phyloP scores from a whole-genome alignment of 2,888 invertebrate species.

The Limnephilus rhombicus region DNA sequence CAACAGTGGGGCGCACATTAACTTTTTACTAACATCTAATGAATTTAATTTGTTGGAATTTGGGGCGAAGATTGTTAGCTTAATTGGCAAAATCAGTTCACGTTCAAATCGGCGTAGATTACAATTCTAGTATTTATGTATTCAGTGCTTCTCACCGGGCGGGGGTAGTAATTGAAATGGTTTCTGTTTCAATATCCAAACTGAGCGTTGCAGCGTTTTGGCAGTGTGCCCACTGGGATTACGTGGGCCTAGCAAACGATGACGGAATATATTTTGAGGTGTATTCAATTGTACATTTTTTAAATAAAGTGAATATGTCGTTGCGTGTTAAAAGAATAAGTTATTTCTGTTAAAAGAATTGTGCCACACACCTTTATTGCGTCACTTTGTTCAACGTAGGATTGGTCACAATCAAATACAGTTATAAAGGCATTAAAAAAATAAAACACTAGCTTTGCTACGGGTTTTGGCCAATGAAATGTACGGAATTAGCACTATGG shows the following conservation, averaged over 20 bases:
- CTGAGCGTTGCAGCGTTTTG: constrained; percentile 48
- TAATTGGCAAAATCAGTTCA: no score
- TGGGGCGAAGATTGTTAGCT: no score
- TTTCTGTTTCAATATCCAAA: constrained; percentile 41
- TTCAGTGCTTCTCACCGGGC: neutral
- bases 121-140: neutral
- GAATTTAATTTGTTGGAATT: no score
- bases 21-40: no score
- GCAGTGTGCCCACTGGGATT: constrained; percentile 23
- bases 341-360: neutral
- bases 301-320: neutral
- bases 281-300: neutral
- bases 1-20: no score
- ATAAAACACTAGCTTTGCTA: no score
- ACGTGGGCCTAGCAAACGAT: neutral
- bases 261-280: neutral
- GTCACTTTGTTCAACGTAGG: neutral
- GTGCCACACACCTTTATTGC: neutral
- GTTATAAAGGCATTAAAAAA: neutral
- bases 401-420: neutral
- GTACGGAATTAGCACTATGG: no score
- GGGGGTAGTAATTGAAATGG: constrained; percentile 45
- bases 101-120: neutral
- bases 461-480: no score
- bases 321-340: neutral